Base-by-base conservation (phyloP, 1,140 invertebrate genomes). In the Grapholita molesta region DNA sequence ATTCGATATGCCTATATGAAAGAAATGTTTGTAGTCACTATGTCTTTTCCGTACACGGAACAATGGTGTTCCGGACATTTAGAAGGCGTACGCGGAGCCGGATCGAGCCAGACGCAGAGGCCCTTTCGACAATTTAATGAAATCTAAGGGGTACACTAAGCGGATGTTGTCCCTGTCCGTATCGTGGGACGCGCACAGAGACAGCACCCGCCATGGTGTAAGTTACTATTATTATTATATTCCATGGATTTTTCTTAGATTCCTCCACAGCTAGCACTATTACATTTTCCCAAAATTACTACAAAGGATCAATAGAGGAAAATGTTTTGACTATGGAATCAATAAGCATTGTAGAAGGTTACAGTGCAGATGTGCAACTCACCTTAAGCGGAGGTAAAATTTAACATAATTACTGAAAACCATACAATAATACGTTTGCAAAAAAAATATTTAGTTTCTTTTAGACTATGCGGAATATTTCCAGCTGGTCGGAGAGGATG, bases 391-490 rank as follows among this genome's bases (percentile, higher is more conserved):
- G 67, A 69, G 67, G 67, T 69, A 69, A 32, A 18, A 1, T 55
- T 57, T 30, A 53, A 57, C 35, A 7, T 18, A 9, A 18, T 21
- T 21, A 21, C n/a, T 18, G 18, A 48, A 48, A 48, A 18, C 8
- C n/a, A 2, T 48, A 48, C 0, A 2, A 15, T 21, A 21, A 21
- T 9, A 48, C 21, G 42, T 21, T 9, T 18, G 8, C 2, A 7
- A 48, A 9, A 4, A 1, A 15, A 48, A 21, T 21, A 48, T 21
- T 18, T 55, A 55, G 66, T 67, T 32, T 67, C 23, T 67, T 67
- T 67, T 67, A 67, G 66, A 67, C 24, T 35, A 35, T 55, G 28
- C 12, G 28, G 52, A 55, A 30, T 67, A 67, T 38, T 33, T 67
- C 52, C 25, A 67, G 28, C 5, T 67, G 15, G 18, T 33, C 3